Base-by-base conservation (phyloP, 2,888 invertebrate genomes). In the Lordiphosa fenestrarum region DNA sequence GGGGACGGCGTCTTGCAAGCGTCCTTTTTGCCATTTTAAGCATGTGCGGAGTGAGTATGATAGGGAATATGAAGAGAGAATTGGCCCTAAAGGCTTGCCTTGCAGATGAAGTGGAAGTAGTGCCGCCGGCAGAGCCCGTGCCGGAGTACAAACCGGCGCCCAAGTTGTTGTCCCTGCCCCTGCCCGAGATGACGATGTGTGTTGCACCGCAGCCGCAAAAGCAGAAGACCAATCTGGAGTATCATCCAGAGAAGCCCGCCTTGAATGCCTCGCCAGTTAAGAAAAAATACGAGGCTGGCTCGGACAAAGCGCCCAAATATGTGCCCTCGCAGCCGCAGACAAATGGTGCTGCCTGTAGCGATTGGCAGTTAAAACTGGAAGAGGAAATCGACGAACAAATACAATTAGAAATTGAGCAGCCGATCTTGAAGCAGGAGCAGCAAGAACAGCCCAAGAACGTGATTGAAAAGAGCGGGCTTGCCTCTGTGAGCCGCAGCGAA, bases 11-110 rank as follows among this genome's bases (percentile, higher is more conserved):
- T 90, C 92, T 49, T 98, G 98, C 90, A 94, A 94, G 74, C 91
- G 98, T 83, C 96, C 97, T 19, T 96, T 97, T 90, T 98, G 98
- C 90, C 97, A 97, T 90, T 98, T 95, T 89, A 94, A 95, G 86
- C 98, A 98, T 90, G 92, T 93, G 72, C 94, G 93, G 85, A 94
- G 95, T 91, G 73, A 68, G 71, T 62, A 37, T 6, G 13, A 25
- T 13, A 2, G 7, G 9, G 5, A 4, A 13, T 36, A 12, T 40
- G 36, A 6, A 50, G 10, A 1, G 13, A 12, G 7, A 5, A 6
- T 10, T 9, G 21, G n/a, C 36, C 46, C 36, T 30, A 9, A 38
- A 12, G 48, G 42, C 7, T 12, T 44, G 44, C 12, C 13, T 65
- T 66, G 21, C 38, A 82, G 81, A 85, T 52, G 74, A 80, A 68